Evolutionary conservation across 2,888 invertebrate genomes (phyloP).

Genomic region (Lissocephala sabroskyi): DNA sequence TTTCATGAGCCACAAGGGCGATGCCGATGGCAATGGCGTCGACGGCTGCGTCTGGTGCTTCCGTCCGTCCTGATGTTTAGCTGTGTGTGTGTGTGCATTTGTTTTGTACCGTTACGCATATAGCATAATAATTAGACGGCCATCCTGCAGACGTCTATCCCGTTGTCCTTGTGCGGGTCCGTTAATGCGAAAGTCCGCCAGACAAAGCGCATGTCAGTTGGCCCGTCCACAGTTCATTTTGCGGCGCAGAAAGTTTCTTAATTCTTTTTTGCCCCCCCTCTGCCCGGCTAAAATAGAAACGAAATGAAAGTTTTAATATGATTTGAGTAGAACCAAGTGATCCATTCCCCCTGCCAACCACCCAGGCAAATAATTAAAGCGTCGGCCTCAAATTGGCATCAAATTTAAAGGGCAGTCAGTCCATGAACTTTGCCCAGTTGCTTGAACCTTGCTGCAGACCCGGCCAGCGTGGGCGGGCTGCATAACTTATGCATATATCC

Average conservation of each 20-base stretch:
- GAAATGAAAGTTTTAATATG: conserved; percentile 54
- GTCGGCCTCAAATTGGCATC: background rate
- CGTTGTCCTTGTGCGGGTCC: conserved; percentile 16
- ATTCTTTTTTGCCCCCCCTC: conserved; percentile 24
- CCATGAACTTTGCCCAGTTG: conserved; percentile 26
- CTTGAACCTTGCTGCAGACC: conserved; percentile 41
- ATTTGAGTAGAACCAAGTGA: conserved; percentile 48
- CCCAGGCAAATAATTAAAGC: conserved; percentile 47
- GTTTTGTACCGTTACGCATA: conserved; percentile 52
- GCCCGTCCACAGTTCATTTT: conserved; percentile 51
- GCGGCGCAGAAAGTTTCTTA: conserved; percentile 59
- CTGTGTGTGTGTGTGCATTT: background rate
- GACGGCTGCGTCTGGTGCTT: too few species aligned
- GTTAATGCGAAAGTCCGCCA: conserved; percentile 38
- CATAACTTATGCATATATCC: conserved; percentile 48
- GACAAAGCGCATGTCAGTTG: conserved; percentile 27
- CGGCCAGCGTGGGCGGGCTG: background rate
- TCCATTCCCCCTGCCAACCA: background rate
- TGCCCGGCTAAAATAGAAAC: conserved; percentile 12
- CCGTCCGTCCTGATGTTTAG: too few species aligned
- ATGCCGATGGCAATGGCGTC: too few species aligned
- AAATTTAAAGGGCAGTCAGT: conserved; percentile 8
- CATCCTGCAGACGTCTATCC: conserved; percentile 41
- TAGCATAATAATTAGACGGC: conserved; percentile 60
- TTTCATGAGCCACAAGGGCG: too few species aligned